phyloP scores from a whole-genome alignment of 2,888 invertebrate genomes.

The Aricia artaxerxes region DNA sequence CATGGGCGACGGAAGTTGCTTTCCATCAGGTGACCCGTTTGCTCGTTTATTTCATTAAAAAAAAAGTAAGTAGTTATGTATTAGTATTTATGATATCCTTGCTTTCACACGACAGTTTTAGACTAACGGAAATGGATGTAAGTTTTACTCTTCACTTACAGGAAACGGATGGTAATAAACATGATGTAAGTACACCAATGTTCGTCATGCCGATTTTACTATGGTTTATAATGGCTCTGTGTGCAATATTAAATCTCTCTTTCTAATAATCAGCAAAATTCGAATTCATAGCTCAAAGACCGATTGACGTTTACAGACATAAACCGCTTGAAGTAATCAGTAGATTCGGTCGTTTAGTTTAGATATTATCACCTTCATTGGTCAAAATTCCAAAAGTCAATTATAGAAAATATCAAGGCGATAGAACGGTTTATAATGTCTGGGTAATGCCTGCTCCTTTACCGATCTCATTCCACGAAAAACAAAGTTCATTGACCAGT shows the following conservation, averaged over 20 bases:
- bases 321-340: no score
- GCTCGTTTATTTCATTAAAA: no score
- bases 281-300: no score
- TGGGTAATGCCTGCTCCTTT: not conserved
- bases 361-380: no score
- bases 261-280: no score
- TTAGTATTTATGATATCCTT: not conserved
- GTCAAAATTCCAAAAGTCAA: no score
- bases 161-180: not conserved
- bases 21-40: no score
- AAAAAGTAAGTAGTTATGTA: not conserved
- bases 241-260: not conserved
- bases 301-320: no score
- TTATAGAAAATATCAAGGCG: no score
- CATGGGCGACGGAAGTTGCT: no score
- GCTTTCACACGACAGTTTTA: constrained; percentile 8
- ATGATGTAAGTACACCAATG: not conserved
- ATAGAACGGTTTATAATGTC: no score
- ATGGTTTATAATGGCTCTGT: not conserved
- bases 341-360: no score
- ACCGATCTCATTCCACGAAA: not conserved
- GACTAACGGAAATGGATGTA: not conserved
- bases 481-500: not conserved
- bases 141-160: constrained; percentile 7
- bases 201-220: not conserved